phyloP scores from a whole-genome alignment of 2,797 vertebrate species.

The Micromesistius poutassou region DNA sequence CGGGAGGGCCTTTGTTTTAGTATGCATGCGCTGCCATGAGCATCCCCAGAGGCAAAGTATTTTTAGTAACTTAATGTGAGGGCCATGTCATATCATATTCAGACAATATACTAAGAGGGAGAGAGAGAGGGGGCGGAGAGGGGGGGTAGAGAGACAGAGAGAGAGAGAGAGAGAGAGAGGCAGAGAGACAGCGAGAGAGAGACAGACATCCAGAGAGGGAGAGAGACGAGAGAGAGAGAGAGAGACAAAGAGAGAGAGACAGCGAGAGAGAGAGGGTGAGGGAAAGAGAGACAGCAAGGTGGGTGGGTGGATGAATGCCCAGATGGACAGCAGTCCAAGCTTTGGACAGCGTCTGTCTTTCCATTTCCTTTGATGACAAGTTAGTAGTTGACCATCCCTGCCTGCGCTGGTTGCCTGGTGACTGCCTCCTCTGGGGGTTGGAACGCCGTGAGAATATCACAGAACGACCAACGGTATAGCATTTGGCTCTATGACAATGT shows the following conservation, averaged over 20 bases:
- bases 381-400: constrained; percentile 20
- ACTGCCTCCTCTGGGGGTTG: constrained; percentile 47
- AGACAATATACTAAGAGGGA: background rate
- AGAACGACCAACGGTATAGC: constrained; percentile 49
- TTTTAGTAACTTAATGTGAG: background rate
- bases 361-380: constrained; percentile 39
- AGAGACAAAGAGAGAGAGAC: too few relatives aligned
- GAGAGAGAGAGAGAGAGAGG: too few relatives aligned
- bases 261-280: too few relatives aligned
- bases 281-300: too few relatives aligned
- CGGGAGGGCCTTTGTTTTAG: constrained; percentile 14
- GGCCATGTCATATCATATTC: background rate
- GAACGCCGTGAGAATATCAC: constrained; percentile 37
- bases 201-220: too few relatives aligned
- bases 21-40: constrained; percentile 9
- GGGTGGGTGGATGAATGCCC: constrained; percentile 2
- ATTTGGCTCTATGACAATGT: constrained; percentile 34
- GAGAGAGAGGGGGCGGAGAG: background rate
- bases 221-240: too few relatives aligned
- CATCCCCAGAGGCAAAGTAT: background rate
- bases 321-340: constrained; percentile 18
- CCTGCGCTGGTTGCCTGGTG: constrained; percentile 56
- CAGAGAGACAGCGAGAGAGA: too few relatives aligned
- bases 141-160: too few relatives aligned
- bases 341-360: constrained; percentile 35